A percentile compares a stretch with the other conserved stretches of the same genome.
These are phyloP conservation scores for Trachops cirrhosus DNA, from an alignment of 2,797 vertebrate genomes.

Conservation along the genomic window DNA sequence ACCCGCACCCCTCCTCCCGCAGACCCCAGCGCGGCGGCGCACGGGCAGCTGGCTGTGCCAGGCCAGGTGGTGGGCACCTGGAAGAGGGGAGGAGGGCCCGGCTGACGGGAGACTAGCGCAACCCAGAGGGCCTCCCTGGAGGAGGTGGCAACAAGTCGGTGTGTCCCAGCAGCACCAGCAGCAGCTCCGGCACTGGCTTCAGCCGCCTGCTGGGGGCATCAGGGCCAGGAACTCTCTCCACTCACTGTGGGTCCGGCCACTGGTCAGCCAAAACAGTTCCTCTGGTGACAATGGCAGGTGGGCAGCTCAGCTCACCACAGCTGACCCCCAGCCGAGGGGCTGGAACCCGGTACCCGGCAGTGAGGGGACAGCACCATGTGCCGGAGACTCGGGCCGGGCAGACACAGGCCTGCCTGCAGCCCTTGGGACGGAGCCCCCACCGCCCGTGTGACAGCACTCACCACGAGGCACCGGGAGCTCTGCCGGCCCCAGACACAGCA, in stretches of 20 bases:
- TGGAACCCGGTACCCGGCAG: fast-evolving
- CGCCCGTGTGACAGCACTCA: fast-evolving
- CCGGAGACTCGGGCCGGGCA: background rate
- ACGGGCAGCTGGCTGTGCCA: background rate
- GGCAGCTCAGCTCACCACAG: background rate
- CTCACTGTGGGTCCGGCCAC: fast-evolving
- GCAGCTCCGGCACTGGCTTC: background rate
- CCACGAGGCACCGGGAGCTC: fast-evolving
- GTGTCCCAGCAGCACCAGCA: background rate
- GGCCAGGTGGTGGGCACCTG: background rate
- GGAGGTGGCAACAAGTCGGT: fast-evolving
- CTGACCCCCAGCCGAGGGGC: background rate
- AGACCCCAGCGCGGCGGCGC: fast-evolving
- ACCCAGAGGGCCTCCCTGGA: background rate
- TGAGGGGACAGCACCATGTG: fast-evolving
- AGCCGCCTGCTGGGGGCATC: fast-evolving
- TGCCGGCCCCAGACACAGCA: fast-evolving
- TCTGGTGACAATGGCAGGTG: fast-evolving
- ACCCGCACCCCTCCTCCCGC: fast-evolving
- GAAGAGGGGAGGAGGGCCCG: fast-evolving
- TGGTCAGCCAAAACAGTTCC: fast-evolving
- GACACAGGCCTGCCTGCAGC: fast-evolving
- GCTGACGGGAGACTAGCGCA: too few species aligned
- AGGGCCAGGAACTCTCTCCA: background rate
- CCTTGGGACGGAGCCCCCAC: background rate